Percentiles rank a stretch among this genome's conserved stretches.
phyloP scores from a whole-genome alignment of 2,113 vertebrate species.

The Brachirus orientalis region DNA sequence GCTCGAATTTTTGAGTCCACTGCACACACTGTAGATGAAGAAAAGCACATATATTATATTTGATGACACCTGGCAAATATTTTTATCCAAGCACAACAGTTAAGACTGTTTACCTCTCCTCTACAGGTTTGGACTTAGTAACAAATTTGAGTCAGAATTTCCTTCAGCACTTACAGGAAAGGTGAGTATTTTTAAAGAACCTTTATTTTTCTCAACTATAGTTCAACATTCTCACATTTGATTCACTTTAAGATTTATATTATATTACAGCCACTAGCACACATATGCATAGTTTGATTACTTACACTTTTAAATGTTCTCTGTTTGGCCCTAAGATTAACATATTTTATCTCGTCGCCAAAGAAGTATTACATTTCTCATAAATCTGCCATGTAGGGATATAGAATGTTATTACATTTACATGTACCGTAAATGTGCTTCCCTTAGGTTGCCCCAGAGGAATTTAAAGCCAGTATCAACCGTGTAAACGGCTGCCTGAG shows the following conservation, averaged over 20 bases:
- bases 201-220: not conserved
- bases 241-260: not conserved
- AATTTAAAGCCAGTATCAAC: constrained; percentile 97
- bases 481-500: constrained; percentile 96
- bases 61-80: not conserved
- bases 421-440: no score
- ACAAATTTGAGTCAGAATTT: constrained; percentile 99
- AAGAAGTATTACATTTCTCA: no score
- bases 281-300: no score
- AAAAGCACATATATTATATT: not conserved
- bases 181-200: constrained; percentile 78
- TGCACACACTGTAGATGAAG: no score
- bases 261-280: no score
- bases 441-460: constrained; percentile 94
- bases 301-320: no score
- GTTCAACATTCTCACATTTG: not conserved
- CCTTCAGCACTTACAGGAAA: constrained; percentile 98
- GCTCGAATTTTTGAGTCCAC: no score
- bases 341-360: not conserved
- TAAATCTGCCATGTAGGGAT: not conserved
- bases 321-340: not conserved
- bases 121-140: constrained; percentile 96
- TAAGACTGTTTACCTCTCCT: not conserved
- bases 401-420: no score
- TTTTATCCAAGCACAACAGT: not conserved